Conservation (phyloP, 2,888 invertebrate genomes). For the Drosophila longiperda region DNA sequence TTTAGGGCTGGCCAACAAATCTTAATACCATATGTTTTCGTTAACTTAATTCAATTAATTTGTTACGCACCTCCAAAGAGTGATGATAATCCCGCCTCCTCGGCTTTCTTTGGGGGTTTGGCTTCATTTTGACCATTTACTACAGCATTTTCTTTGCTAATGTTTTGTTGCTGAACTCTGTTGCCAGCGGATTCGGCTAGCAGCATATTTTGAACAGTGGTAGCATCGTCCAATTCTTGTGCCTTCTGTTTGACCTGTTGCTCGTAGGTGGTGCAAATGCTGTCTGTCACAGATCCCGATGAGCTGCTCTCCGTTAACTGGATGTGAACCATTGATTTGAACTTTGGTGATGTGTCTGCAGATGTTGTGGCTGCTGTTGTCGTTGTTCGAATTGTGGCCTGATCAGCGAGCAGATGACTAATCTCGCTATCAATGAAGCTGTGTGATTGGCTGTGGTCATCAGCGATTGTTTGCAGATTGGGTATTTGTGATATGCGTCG, state of each 20-base stretch:
- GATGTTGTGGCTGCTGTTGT: not conserved
- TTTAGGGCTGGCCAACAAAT: not conserved
- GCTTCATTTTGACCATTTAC: slow-evolving; percentile 25
- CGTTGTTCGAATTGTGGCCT: slow-evolving; percentile 2
- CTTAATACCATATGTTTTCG: not conserved
- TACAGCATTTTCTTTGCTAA: slow-evolving; percentile 16
- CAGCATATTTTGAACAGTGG: slow-evolving; percentile 42
- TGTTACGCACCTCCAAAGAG: slow-evolving; percentile 85
- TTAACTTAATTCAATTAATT: not conserved
- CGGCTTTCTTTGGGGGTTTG: slow-evolving; percentile 45
- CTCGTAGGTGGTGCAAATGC: slow-evolving; percentile 88
- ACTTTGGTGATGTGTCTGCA: slow-evolving; percentile 25
- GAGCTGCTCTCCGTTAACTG: slow-evolving; percentile 88
- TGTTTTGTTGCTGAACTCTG: slow-evolving; percentile 9
- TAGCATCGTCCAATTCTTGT: slow-evolving; percentile 30
- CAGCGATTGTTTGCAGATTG: slow-evolving; percentile 85
- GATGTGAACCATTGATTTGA: slow-evolving; percentile 67
- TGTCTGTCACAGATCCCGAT: slow-evolving; percentile 88
- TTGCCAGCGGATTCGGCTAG: slow-evolving; percentile 25
- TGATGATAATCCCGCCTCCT: slow-evolving; percentile 76
- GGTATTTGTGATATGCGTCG: slow-evolving; percentile 85
- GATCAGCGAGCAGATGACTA: slow-evolving; percentile 38
- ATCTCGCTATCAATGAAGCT: slow-evolving; percentile 74
- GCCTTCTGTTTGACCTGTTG: slow-evolving; percentile 73
- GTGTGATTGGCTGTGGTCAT: slow-evolving; percentile 71